These are phyloP conservation scores for Lingula anatina DNA, from an alignment of 2,888 invertebrate species.

Conservation along the genomic window DNA sequence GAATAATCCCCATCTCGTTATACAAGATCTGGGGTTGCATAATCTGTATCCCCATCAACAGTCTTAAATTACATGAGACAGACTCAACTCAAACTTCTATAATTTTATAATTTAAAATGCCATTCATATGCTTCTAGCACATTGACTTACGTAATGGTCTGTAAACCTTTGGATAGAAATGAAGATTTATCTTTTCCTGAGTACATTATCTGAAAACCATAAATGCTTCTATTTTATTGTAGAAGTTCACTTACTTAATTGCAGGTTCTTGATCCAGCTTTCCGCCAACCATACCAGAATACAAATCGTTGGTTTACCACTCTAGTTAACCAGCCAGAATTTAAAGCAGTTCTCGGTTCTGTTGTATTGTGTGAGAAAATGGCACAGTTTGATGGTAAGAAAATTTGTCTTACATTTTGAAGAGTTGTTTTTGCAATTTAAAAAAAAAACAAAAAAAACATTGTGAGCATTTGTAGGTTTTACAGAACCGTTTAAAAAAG, in stretches of 20 bases:
- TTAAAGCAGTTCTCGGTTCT: slow-evolving; percentile 70
- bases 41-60: too few species aligned
- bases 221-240: too few species aligned
- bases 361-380: slow-evolving; percentile 72
- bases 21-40: too few species aligned
- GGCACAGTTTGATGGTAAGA: slow-evolving; percentile 65
- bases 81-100: too few species aligned
- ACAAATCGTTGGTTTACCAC: slow-evolving; percentile 93
- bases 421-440: too few species aligned
- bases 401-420: neutral
- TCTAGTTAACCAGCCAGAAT: slow-evolving; percentile 78
- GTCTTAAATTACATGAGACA: too few species aligned
- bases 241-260: too few species aligned
- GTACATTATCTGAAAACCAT: too few species aligned
- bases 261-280: slow-evolving; percentile 57
- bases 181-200: neutral
- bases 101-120: too few species aligned
- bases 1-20: too few species aligned
- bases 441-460: too few species aligned
- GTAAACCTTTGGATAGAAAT: neutral
- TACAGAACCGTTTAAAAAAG: neutral
- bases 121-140: too few species aligned
- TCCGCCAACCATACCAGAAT: slow-evolving; percentile 58
- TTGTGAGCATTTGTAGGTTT: neutral
- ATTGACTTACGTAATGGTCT: neutral